Evolutionary conservation across 2,113 vertebrate species (phyloP), one percentile per base, ranked within the genome.

Genomic region (Malurus elegans): DNA sequence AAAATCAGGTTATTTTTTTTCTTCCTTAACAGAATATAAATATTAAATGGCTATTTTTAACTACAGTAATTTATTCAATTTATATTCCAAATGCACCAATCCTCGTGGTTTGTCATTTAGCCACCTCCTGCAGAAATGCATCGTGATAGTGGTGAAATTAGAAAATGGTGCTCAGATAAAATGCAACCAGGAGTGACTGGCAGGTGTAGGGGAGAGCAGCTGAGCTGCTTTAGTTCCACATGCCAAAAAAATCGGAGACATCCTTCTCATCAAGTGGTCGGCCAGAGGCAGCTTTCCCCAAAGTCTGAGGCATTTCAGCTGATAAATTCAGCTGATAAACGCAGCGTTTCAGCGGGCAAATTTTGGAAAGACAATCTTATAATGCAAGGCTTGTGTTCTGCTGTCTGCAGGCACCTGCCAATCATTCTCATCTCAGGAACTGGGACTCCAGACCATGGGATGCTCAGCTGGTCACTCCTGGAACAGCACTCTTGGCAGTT

Each of bases 281-380:
- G 83, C 86, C 91, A 91, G 83, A 91, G 94, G 94, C 86, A 81
- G 70, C 76, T 81, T 88, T 61, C 89, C 72, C 91, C 91, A 65
- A 84, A 89, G 53, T 79, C 91, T 92, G 89, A 92, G 80, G 76
- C 80, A 85, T 87, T 95, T 87, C 61, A 53, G 61, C 73, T 91
- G 90, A 92, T 96, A 85, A 96, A 90, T 95, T 69, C 69, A 40
- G 71, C 89, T 92, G 95, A 96, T 95, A 96, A 94, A 57, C 42
- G 36, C 79, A 38, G 75, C 1, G 0, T 69, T 94, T 85, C 85
- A 45, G 66, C 0, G 1, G 61, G 74, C 44, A 69, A 82, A 85
- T 90, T 97, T 92, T 0, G 2, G 72, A 62, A 94, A 90, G 91
- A 92, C 72, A 74, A 74, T 84, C 79, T 93, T 42, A 23, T 8